These are phyloP conservation scores for Trinectes maculatus DNA, from an alignment of 2,113 vertebrate species.

Conservation along the genomic window DNA sequence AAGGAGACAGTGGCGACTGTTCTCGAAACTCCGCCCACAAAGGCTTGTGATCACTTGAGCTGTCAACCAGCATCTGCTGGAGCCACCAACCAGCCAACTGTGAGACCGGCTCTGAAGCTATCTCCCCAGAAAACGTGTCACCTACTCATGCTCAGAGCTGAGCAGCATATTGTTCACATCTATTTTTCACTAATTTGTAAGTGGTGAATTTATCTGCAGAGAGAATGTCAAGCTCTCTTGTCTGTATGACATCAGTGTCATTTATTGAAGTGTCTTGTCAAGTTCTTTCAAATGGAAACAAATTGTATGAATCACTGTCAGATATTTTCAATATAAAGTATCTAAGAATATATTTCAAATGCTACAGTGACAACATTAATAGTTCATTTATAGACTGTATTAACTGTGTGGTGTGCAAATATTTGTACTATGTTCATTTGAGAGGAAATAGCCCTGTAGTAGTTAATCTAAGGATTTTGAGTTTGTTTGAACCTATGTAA, in stretches of 20 bases:
- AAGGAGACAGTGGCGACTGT: constrained; percentile 76
- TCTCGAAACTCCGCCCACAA: constrained; percentile 78
- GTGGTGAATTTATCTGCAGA: constrained; percentile 49
- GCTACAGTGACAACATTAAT: neutral
- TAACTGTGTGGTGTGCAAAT: constrained; percentile 28
- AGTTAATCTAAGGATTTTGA: constrained; percentile 10
- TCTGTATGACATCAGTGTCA: constrained; percentile 31
- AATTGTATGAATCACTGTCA: constrained; percentile 35
- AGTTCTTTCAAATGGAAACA: constrained; percentile 28
- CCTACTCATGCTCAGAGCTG: constrained; percentile 59
- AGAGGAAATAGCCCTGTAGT: constrained; percentile 4
- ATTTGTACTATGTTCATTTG: constrained; percentile 18
- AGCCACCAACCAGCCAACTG: constrained; percentile 76
- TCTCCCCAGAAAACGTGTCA: constrained; percentile 64
- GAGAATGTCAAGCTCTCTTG: constrained; percentile 51
- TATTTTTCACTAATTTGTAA: constrained; percentile 56
- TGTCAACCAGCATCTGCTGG: constrained; percentile 82
- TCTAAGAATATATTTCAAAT: constrained; percentile 26
- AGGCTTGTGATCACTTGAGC: constrained; percentile 75
- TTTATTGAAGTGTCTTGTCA: constrained; percentile 31
- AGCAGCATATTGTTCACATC: constrained; percentile 40
- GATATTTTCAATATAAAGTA: constrained; percentile 21
- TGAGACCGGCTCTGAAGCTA: constrained; percentile 67
- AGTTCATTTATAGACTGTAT: constrained; percentile 18
- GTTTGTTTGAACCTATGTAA: constrained; percentile 14